Conservation (phyloP, 2,113 vertebrate genomes). For the Castor canadensis region DNA sequence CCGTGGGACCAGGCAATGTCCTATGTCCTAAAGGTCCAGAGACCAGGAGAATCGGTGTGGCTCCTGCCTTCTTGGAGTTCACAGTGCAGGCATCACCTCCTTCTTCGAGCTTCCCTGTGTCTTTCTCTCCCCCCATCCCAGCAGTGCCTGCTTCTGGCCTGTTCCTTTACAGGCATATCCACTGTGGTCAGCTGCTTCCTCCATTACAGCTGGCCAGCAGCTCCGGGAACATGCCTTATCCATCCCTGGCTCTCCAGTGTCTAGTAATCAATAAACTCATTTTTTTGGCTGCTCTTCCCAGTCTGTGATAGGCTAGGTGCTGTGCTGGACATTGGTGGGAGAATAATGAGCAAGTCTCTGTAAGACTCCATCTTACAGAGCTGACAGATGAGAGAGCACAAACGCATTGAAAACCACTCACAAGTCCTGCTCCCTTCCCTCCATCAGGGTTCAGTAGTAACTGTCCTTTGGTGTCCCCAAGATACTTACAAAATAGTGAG, state of each 20-base stretch:
- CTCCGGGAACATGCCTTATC: not conserved
- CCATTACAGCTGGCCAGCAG: too few species aligned
- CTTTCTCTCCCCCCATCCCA: fast-evolving
- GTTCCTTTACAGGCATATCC: fast-evolving
- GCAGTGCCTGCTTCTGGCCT: fast-evolving
- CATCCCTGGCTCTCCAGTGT: not conserved
- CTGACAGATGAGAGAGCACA: not conserved
- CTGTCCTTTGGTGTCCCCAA: not conserved
- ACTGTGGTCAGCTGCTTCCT: not conserved
- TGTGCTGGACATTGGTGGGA: fast-evolving
- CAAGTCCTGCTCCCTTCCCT: not conserved
- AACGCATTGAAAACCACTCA: fast-evolving
- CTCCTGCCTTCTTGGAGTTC: not conserved
- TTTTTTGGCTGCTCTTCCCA: fast-evolving
- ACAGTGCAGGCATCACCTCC: too few species aligned
- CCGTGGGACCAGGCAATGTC: not conserved
- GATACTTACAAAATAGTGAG: not conserved
- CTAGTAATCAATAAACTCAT: too few species aligned
- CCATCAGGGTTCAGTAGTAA: not conserved
- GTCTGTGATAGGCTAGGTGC: fast-evolving
- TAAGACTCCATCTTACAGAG: too few species aligned
- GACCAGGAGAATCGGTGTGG: not conserved
- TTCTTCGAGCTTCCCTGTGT: fast-evolving
- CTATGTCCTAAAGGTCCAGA: not conserved
- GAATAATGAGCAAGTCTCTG: fast-evolving